phyloP scores from a whole-genome alignment of 2,888 invertebrate species.

The Escarpia spicata region DNA sequence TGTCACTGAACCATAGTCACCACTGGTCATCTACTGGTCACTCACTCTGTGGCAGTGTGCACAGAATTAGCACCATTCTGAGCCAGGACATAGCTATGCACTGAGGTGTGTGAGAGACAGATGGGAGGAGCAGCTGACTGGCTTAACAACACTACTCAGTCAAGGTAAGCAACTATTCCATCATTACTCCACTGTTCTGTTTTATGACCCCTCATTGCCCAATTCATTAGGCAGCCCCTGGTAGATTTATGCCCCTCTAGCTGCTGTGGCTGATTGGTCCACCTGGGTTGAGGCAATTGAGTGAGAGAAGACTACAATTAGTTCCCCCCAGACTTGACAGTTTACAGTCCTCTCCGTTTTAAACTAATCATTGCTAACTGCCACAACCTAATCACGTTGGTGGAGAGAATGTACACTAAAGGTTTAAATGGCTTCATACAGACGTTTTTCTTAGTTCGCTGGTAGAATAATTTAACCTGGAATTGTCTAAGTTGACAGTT shows the following conservation, averaged over 20 bases:
- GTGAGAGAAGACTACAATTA: not conserved
- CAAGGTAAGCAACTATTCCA: not conserved
- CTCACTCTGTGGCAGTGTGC: not conserved
- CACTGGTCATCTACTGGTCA: not conserved
- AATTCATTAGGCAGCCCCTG: not conserved
- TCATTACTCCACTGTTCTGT: not conserved
- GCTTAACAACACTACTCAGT: not conserved
- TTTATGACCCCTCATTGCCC: not conserved
- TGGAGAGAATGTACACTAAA: not conserved
- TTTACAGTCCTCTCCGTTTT: not conserved
- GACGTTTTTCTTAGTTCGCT: not conserved
- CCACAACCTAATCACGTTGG: not conserved
- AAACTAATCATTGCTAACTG: constrained; percentile 10
- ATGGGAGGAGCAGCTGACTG: not conserved
- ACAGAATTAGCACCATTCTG: too few species aligned
- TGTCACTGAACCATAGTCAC: not conserved
- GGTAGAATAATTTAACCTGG: not conserved
- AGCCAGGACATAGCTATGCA: too few species aligned
- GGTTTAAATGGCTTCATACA: not conserved
- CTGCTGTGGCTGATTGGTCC: not conserved
- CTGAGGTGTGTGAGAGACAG: too few species aligned
- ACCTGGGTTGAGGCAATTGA: not conserved
- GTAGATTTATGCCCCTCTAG: not conserved
- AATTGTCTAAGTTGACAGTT: not conserved
- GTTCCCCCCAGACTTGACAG: not conserved